phyloP scores from a whole-genome alignment of 2,888 invertebrate species.

The Drosophila fungiperda region DNA sequence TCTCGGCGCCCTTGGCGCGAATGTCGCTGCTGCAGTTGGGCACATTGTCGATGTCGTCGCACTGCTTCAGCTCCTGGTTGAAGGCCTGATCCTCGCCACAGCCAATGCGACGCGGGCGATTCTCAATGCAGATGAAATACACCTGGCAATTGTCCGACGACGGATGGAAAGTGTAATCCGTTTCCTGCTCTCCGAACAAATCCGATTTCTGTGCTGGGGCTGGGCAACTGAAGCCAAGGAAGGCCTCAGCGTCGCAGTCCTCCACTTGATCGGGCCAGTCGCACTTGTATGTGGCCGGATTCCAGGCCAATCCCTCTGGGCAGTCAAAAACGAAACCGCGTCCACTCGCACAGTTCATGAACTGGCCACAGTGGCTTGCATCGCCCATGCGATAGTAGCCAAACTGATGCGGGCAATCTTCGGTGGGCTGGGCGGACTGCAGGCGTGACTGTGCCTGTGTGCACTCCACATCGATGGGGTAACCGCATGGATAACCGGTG shows the following conservation, averaged over 20 bases:
- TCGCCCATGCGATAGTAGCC: constrained; percentile 92
- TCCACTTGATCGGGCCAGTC: constrained; percentile 95
- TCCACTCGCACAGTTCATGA: constrained; percentile 93
- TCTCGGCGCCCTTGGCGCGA: constrained; percentile 70
- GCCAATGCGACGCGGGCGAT: constrained; percentile 90
- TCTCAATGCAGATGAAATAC: constrained; percentile 92
- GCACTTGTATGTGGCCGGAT: constrained; percentile 90
- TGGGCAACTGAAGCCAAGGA: constrained; percentile 92
- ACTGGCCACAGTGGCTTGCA: constrained; percentile 89
- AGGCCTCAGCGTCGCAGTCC: constrained; percentile 92
- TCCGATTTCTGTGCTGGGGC: constrained; percentile 81
- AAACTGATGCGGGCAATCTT: constrained; percentile 93
- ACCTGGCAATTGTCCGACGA: constrained; percentile 90
- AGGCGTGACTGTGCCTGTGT: constrained; percentile 88
- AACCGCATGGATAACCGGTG: constrained; percentile 91
- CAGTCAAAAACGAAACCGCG: constrained; percentile 90
- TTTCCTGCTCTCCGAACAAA: constrained; percentile 84
- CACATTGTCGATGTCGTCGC: constrained; percentile 92
- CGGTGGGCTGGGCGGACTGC: constrained; percentile 87
- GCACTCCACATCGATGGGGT: constrained; percentile 93
- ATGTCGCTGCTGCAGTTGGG: constrained; percentile 88
- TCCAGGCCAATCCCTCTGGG: constrained; percentile 93
- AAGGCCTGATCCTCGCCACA: constrained; percentile 92
- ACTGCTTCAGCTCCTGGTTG: constrained; percentile 89
- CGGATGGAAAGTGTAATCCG: constrained; percentile 85